These are phyloP conservation scores for Platypus cylindrus DNA, from an alignment of 2,888 invertebrate species.

Conservation along the genomic window DNA sequence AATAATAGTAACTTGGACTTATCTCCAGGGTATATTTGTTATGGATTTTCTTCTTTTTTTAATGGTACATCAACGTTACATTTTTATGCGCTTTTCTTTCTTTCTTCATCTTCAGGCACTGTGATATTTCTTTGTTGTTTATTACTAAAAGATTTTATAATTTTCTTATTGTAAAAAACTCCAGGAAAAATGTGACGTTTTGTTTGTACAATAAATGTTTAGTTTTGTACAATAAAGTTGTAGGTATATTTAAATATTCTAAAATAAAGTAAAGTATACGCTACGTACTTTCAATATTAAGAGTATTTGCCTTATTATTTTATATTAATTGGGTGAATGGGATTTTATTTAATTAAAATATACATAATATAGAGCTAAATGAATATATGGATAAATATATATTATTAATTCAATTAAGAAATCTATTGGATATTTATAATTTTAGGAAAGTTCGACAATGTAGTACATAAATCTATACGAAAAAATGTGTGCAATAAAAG, in stretches of 20 bases:
- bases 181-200: conserved; percentile 20
- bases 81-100: too few species aligned
- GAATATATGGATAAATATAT: conserved; percentile 19
- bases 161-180: conserved; percentile 13
- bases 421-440: conserved; percentile 21
- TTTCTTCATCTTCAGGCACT: conserved; percentile 31
- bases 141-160: conserved; percentile 23
- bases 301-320: conserved; percentile 16
- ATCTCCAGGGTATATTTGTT: too few species aligned
- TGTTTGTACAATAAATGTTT: conserved; percentile 4
- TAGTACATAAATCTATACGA: conserved; percentile 17
- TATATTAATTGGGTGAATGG: conserved; percentile 27
- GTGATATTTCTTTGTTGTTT: conserved; percentile 28
- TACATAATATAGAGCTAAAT: conserved; percentile 17
- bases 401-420: too few species aligned
- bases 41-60: too few species aligned
- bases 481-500: conserved; percentile 20
- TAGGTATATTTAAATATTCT: conserved; percentile 11
- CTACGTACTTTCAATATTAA: conserved; percentile 14
- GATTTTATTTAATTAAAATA: conserved; percentile 17
- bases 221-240: conserved; percentile 7
- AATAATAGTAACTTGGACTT: too few species aligned
- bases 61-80: too few species aligned
- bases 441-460: conserved; percentile 20
- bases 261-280: conserved; percentile 19